A percentile compares a stretch with the other conserved stretches of the same genome.
Conservation (phyloP, 23 tunicate genomes). For the Ascidia mentula region DNA sequence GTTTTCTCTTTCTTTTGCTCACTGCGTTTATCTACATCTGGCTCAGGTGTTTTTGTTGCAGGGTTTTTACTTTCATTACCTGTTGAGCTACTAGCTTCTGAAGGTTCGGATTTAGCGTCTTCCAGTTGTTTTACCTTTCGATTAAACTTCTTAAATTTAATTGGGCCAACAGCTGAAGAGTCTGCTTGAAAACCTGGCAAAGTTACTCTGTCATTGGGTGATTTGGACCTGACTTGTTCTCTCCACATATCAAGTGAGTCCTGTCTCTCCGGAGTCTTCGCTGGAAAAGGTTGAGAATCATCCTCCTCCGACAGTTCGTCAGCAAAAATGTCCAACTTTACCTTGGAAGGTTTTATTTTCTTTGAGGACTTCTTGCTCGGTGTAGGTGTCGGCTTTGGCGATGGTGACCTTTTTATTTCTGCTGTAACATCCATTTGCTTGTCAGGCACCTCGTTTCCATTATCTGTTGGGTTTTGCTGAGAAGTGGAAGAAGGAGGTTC, state of each 20-base stretch:
- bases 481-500: background rate
- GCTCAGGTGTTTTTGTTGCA: background rate
- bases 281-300: background rate
- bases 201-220: slow-evolving; percentile 13
- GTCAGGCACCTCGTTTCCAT: background rate
- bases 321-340: slow-evolving; percentile 54
- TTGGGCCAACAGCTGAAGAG: background rate
- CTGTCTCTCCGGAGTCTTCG: background rate
- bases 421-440: background rate
- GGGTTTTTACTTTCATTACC: background rate
- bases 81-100: slow-evolving; percentile 1
- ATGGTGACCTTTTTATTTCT: background rate
- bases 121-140: slow-evolving; percentile 9
- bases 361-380: background rate
- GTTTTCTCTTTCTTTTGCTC: background rate
- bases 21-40: background rate
- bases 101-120: background rate
- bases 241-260: slow-evolving; percentile 24
- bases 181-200: slow-evolving; percentile 18
- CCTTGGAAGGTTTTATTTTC: background rate
- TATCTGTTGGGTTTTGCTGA: slow-evolving; percentile 23
- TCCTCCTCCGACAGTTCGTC: slow-evolving; percentile 29
- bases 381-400: background rate
- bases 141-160: slow-evolving; percentile 43
- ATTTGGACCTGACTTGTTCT: slow-evolving; percentile 2